Evolutionary conservation across 2,888 invertebrate species (phyloP).

Genomic region (Cylindroiulus punctatus): DNA sequence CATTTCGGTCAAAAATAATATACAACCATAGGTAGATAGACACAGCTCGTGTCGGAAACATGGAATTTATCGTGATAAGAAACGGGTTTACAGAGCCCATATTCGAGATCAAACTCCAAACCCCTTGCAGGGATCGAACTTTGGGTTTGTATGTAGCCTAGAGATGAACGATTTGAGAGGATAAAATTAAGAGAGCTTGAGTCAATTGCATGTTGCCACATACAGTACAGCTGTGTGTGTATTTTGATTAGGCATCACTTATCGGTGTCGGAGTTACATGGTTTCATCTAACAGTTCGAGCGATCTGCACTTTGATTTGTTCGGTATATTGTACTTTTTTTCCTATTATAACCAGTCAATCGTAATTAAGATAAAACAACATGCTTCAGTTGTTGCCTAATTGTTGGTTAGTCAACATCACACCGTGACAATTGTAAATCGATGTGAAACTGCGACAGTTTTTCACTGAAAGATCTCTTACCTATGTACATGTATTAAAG

Average conservation of each 20-base stretch:
- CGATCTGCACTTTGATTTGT: neutral
- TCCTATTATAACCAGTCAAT: no score
- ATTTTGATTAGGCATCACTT: neutral
- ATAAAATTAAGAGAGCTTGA: neutral
- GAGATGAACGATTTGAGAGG: conserved; percentile 19
- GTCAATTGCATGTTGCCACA: neutral
- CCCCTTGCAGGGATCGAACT: neutral
- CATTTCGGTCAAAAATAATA: neutral
- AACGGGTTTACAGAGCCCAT: neutral
- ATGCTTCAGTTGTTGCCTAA: no score
- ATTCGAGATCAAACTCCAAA: neutral
- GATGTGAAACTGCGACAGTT: no score
- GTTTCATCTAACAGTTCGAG: neutral
- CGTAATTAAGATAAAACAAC: no score
- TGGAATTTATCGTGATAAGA: neutral
- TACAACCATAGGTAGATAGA: neutral
- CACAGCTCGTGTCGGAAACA: neutral
- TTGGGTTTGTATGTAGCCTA: neutral
- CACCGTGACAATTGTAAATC: no score
- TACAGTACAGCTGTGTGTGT: neutral
- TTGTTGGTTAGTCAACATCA: no score
- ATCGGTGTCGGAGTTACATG: neutral
- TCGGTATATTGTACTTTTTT: neutral
- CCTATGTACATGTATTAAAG: no score
- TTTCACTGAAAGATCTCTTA: no score